phyloP scores from a whole-genome alignment of 2,113 vertebrate genomes.

The Cranoglanis bouderius region DNA sequence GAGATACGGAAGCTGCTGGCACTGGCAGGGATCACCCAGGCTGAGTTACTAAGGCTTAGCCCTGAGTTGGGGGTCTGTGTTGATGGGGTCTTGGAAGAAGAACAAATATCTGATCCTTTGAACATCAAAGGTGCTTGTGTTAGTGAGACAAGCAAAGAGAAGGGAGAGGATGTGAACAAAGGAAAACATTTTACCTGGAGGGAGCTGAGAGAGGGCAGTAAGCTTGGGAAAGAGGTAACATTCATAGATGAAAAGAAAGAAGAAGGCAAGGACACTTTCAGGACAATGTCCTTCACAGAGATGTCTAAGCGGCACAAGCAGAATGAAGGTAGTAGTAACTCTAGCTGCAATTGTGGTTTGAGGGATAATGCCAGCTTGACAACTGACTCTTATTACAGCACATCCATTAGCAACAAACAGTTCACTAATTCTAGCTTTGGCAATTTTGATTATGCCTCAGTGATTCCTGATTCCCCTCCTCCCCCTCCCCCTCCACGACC shows the following conservation, averaged over 20 bases:
- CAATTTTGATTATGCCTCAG: conserved; percentile 59
- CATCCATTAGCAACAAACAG: conserved; percentile 56
- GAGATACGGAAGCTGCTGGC: conserved; percentile 77
- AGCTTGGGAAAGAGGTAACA: conserved; percentile 49
- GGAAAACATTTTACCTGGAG: conserved; percentile 28
- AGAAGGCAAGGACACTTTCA: conserved; percentile 48
- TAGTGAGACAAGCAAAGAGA: conserved; percentile 43
- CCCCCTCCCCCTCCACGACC: conserved; percentile 78
- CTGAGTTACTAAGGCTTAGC: conserved; percentile 77
- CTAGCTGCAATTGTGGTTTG: conserved; percentile 46
- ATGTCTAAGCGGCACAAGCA: conserved; percentile 81
- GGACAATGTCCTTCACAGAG: conserved; percentile 88
- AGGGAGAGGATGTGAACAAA: conserved; percentile 33
- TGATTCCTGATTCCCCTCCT: conserved; percentile 66
- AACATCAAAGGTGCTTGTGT: conserved; percentile 50
- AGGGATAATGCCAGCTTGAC: conserved; percentile 40
- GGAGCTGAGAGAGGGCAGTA: conserved; percentile 53
- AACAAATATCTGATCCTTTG: conserved; percentile 49
- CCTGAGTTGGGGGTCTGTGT: conserved; percentile 76
- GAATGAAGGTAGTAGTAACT: conserved; percentile 62
- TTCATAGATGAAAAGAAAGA: conserved; percentile 51
- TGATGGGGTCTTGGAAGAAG: conserved; percentile 65
- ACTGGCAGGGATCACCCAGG: conserved; percentile 77
- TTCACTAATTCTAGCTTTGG: conserved; percentile 59
- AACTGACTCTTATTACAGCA: conserved; percentile 68